phyloP scores from a whole-genome alignment of 2,888 invertebrate species.

The Amblyteles armatorius region DNA sequence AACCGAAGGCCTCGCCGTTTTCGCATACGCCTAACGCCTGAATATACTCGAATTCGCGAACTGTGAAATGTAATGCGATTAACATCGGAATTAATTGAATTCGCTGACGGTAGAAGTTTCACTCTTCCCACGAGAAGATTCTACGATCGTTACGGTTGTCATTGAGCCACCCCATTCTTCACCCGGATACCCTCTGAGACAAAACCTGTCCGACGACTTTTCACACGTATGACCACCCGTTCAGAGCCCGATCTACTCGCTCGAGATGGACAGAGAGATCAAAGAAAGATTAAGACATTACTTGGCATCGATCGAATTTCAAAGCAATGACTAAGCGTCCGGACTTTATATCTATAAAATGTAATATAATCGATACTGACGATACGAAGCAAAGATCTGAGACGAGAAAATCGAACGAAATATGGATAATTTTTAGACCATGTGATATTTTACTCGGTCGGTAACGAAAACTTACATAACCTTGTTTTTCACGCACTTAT shows the following conservation, averaged over 20 bases:
- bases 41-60: background rate
- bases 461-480: too few relatives aligned
- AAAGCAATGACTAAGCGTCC: background rate
- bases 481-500: too few relatives aligned
- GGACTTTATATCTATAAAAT: background rate
- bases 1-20: background rate
- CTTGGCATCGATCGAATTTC: slow-evolving; percentile 9
- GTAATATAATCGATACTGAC: background rate
- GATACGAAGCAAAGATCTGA: background rate
- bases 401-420: background rate
- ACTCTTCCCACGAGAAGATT: slow-evolving; percentile 13
- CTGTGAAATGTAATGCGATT: background rate
- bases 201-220: slow-evolving; percentile 29
- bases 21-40: background rate
- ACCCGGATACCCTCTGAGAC: background rate
- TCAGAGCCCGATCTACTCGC: slow-evolving; percentile 2
- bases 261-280: background rate
- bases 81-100: background rate
- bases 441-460: background rate
- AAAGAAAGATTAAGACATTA: background rate
- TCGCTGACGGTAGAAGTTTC: background rate
- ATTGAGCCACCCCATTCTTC: background rate
- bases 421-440: background rate
- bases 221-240: slow-evolving; percentile 13
- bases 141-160: slow-evolving; percentile 1